Evolutionary conservation across 2,888 invertebrate species (phyloP).

Genomic region (Xylota segnis): DNA sequence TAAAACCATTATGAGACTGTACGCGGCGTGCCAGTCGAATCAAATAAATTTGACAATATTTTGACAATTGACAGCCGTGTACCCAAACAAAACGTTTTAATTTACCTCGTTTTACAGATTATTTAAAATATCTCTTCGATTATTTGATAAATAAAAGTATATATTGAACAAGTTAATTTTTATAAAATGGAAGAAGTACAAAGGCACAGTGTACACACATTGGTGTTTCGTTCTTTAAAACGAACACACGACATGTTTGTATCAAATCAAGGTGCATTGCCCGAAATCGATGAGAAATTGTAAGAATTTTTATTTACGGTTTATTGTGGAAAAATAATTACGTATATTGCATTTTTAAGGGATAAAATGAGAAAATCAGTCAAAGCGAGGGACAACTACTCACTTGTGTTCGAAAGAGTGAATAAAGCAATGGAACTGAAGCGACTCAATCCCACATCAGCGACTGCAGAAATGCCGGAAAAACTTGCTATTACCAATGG

Average conservation of each 20-base stretch:
- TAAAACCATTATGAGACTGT: background rate
- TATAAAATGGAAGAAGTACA: conserved; percentile 91
- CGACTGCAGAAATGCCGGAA: conserved; percentile 31
- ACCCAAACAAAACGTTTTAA: conserved; percentile 56
- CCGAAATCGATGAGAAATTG: conserved; percentile 93
- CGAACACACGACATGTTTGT: conserved; percentile 99
- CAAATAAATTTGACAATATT: conserved; percentile 20
- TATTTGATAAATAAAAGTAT: background rate
- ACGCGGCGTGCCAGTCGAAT: conserved; percentile 11
- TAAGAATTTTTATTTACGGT: conserved; percentile 85
- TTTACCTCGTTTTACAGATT: conserved; percentile 12
- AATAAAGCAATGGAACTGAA: conserved; percentile 82
- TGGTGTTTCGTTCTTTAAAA: conserved; percentile 98
- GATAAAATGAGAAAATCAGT: conserved; percentile 89
- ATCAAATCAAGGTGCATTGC: conserved; percentile 93
- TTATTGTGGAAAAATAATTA: background rate
- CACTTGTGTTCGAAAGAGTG: conserved; percentile 92
- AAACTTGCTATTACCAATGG: conserved; percentile 81
- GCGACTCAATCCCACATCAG: conserved; percentile 66
- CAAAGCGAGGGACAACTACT: conserved; percentile 94
- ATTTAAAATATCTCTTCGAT: background rate
- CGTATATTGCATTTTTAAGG: conserved; percentile 84
- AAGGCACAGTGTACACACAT: conserved; percentile 97
- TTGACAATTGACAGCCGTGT: conserved; percentile 9
- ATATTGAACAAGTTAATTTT: background rate